These are phyloP conservation scores for Mustelus asterias DNA, from an alignment of 2,113 vertebrate genomes.

Conservation along the genomic window DNA sequence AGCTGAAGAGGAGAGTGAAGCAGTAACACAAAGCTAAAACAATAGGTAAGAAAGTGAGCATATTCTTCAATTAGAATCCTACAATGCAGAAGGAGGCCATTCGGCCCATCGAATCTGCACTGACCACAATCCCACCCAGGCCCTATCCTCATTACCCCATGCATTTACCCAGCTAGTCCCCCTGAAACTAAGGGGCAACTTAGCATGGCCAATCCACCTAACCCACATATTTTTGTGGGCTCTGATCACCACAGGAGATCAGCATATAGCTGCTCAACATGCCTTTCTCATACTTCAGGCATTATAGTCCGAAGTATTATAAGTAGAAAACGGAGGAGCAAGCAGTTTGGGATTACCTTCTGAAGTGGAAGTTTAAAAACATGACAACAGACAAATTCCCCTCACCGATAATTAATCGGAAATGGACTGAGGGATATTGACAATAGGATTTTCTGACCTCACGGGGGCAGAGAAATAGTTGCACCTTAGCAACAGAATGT, in stretches of 20 bases:
- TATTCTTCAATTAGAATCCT: background rate
- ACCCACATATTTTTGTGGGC: no score
- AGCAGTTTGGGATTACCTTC: background rate
- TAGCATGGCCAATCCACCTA: no score
- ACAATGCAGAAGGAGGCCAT: no score
- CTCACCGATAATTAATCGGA: background rate
- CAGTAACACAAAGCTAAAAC: background rate
- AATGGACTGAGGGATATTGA: background rate
- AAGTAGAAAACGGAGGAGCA: background rate
- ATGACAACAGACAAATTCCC: background rate
- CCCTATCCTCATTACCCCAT: no score
- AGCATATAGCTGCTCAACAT: background rate
- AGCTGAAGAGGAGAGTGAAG: background rate
- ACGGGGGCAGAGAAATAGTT: background rate
- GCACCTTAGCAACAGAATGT: background rate
- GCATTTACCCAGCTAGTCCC: no score
- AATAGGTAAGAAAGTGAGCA: background rate
- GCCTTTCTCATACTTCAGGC: background rate
- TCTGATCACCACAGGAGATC: background rate
- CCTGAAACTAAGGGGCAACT: no score
- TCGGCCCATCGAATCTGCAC: no score
- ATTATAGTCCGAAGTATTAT: background rate
- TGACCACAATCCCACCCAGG: no score
- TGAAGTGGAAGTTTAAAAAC: background rate
- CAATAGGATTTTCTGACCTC: background rate